Conservation (phyloP, 2,888 invertebrate species). For the Drosophila greeni region DNA sequence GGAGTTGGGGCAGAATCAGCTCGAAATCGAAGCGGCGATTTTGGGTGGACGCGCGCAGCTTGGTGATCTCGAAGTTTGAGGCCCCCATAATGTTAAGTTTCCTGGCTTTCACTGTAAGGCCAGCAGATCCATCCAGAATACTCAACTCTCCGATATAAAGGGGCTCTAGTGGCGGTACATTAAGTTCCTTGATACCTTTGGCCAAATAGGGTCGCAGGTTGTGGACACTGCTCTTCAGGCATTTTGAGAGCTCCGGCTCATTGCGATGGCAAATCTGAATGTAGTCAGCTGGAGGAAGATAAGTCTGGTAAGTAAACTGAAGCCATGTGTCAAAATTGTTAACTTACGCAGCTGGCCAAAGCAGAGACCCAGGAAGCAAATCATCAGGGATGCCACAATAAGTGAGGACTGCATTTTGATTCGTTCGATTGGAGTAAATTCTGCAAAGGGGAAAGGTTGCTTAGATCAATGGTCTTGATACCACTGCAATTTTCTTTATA, state of each 20-base stretch:
- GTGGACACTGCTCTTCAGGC: conserved; percentile 83
- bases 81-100: conserved; percentile 84
- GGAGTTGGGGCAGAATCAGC: conserved; percentile 82
- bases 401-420: conserved; percentile 54
- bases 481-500: neutral
- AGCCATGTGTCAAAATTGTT: no score
- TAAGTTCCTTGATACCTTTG: conserved; percentile 84
- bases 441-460: conserved; percentile 3
- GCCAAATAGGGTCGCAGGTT: conserved; percentile 81
- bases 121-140: conserved; percentile 81
- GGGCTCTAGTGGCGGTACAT: conserved; percentile 86
- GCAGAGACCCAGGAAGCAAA: conserved; percentile 46
- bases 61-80: conserved; percentile 82
- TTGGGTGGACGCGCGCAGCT: conserved; percentile 78
- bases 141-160: conserved; percentile 84
- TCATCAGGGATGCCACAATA: conserved; percentile 39
- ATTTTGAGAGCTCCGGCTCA: conserved; percentile 82
- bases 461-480: neutral
- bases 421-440: neutral
- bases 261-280: conserved; percentile 84
- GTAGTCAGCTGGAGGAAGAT: conserved; percentile 81
- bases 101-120: conserved; percentile 77
- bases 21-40: conserved; percentile 81
- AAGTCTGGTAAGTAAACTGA: neutral
- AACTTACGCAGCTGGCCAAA: conserved; percentile 67